A percentile compares a stretch with the other conserved stretches of the same genome.
Evolutionary conservation across 2,888 invertebrate genomes (phyloP).

Genomic region (Brachyptera risi): DNA sequence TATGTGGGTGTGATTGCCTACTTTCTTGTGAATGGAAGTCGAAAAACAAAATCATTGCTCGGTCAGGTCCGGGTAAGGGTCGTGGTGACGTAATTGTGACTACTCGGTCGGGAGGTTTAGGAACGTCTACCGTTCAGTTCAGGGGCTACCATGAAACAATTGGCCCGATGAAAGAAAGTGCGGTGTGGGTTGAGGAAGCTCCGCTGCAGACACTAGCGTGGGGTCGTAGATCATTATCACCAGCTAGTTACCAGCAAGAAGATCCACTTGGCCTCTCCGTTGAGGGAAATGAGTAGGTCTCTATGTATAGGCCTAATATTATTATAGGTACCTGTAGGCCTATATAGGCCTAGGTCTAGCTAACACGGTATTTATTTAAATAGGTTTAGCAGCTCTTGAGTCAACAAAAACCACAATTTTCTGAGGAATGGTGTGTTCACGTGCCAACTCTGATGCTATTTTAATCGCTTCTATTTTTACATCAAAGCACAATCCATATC

Average conservation of each 20-base stretch:
- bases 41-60: conserved; percentile 91
- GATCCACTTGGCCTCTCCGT: conserved; percentile 92
- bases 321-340: not conserved
- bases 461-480: too few species aligned
- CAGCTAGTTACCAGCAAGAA: conserved; percentile 81
- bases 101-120: conserved; percentile 80
- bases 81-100: conserved; percentile 88
- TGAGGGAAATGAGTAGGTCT: conserved; percentile 73
- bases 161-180: conserved; percentile 94
- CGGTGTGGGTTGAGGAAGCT: conserved; percentile 98
- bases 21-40: conserved; percentile 98
- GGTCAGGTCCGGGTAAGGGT: conserved; percentile 89
- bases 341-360: too few species aligned
- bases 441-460: too few species aligned
- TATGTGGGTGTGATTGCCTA: conserved; percentile 93
- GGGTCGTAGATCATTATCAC: conserved; percentile 81
- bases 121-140: conserved; percentile 86
- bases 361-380: too few species aligned
- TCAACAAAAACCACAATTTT: too few species aligned
- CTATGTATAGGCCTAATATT: too few species aligned
- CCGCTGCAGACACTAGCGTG: conserved; percentile 75
- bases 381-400: too few species aligned
- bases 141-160: conserved; percentile 83
- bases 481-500: too few species aligned
- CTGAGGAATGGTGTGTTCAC: too few species aligned